These are phyloP conservation scores for Corythornis leucogaster DNA, from an alignment of 2,797 vertebrate species.

Conservation along the genomic window DNA sequence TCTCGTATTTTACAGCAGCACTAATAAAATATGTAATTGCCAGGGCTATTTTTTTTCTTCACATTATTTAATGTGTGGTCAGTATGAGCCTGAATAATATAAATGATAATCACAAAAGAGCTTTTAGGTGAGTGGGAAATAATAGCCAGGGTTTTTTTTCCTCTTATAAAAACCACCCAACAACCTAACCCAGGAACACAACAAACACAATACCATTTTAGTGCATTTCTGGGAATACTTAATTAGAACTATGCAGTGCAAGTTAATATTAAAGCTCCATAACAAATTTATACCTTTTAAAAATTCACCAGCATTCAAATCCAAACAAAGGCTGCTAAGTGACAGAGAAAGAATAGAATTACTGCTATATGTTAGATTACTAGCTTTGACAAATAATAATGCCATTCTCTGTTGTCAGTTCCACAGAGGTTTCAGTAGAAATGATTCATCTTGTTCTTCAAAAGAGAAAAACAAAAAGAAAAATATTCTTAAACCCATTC, in stretches of 20 bases:
- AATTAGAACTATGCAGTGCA: background rate
- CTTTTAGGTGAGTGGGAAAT: constrained; percentile 39
- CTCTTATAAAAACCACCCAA: background rate
- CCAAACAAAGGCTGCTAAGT: constrained; percentile 30
- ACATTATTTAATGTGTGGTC: constrained; percentile 41
- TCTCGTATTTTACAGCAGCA: background rate
- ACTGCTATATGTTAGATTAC: background rate
- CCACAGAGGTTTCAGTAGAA: background rate
- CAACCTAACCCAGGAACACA: background rate
- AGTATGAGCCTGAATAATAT: constrained; percentile 17
- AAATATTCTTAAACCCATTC: background rate
- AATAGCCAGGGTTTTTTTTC: background rate
- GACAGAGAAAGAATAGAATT: constrained; percentile 5
- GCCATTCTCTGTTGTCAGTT: background rate
- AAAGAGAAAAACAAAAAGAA: background rate
- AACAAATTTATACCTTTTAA: constrained; percentile 39
- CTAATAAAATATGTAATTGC: constrained; percentile 26
- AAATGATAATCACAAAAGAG: constrained; percentile 7
- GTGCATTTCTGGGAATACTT: constrained; percentile 34
- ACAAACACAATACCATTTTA: background rate
- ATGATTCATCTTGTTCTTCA: background rate
- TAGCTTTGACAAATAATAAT: background rate
- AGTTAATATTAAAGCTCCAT: constrained; percentile 23
- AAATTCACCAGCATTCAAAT: constrained; percentile 25
- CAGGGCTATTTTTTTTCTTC: background rate